phyloP scores from a whole-genome alignment of 2,797 vertebrate species.

The Euphonia xanthogaster region DNA sequence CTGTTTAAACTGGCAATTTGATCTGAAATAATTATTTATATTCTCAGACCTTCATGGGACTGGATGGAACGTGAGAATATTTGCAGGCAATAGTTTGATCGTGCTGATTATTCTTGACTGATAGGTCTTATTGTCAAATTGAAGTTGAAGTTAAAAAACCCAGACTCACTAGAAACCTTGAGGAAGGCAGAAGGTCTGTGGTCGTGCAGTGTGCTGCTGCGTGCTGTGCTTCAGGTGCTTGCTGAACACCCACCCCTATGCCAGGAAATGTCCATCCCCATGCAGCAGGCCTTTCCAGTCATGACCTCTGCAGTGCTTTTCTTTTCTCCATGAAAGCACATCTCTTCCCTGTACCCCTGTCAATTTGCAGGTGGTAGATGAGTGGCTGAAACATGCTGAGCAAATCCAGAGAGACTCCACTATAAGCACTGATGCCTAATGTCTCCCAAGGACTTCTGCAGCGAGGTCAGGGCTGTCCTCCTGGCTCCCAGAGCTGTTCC shows the following conservation, averaged over 20 bases:
- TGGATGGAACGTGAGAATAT: background rate
- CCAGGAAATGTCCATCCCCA: background rate
- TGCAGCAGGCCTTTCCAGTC: background rate
- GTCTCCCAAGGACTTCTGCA: background rate
- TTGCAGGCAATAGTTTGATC: background rate
- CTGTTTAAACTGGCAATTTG: background rate
- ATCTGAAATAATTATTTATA: background rate
- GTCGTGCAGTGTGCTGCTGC: accelerated
- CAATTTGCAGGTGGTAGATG: background rate
- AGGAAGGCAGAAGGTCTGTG: background rate
- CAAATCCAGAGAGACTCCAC: background rate
- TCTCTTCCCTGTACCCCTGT: background rate
- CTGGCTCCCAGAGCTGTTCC: background rate
- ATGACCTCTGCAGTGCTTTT: background rate
- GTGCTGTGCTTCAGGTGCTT: background rate
- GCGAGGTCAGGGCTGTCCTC: accelerated
- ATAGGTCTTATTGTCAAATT: background rate
- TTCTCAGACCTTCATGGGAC: accelerated
- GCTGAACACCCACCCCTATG: background rate
- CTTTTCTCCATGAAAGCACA: background rate
- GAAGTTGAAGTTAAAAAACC: background rate
- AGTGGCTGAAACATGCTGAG: background rate
- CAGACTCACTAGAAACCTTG: background rate
- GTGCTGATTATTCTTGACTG: background rate
- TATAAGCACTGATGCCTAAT: accelerated